A percentile compares a stretch with the other conserved stretches of the same genome.
phyloP scores from a whole-genome alignment of 1,140 invertebrate species.

The Trachymyrmex septentrionalis region DNA sequence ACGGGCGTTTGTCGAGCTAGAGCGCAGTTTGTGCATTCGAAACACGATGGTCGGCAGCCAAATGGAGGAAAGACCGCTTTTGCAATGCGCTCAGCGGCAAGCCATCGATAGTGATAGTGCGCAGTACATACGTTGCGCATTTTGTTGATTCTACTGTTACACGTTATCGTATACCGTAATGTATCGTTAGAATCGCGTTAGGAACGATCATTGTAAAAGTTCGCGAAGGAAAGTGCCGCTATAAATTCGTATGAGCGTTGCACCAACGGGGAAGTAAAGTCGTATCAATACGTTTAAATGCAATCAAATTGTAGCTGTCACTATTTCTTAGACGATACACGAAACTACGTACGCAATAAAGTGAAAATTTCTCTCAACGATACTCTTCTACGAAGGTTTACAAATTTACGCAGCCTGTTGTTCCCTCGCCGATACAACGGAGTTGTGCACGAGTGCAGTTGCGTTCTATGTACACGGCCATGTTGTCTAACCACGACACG shows the following conservation, averaged over 20 bases:
- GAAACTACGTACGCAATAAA: background rate
- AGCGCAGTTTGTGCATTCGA: slow-evolving; percentile 41
- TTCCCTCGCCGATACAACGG: background rate
- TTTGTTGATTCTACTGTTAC: slow-evolving; percentile 46
- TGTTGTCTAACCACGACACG: slow-evolving; percentile 41
- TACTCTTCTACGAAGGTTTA: background rate
- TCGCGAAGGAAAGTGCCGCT: slow-evolving; percentile 14
- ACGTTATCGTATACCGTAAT: slow-evolving; percentile 12
- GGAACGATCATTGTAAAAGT: slow-evolving; percentile 51
- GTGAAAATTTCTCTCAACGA: background rate
- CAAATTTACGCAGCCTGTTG: background rate
- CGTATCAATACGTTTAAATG: slow-evolving; percentile 34
- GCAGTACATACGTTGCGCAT: slow-evolving; percentile 22
- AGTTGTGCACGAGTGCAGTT: background rate
- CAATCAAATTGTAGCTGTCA: slow-evolving; percentile 43
- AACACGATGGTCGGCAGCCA: slow-evolving; percentile 52
- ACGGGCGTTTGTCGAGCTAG: slow-evolving; percentile 36
- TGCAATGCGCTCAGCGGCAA: background rate
- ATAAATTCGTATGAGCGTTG: slow-evolving; percentile 46
- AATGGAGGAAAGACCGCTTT: slow-evolving; percentile 51
- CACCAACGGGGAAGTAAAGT: slow-evolving; percentile 1
- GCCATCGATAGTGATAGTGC: background rate
- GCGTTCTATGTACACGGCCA: slow-evolving; percentile 1
- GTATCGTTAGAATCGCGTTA: slow-evolving; percentile 55
- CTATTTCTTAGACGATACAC: background rate